Conservation (phyloP, 2,797 vertebrate species). For the Lutjanus campechanus region DNA sequence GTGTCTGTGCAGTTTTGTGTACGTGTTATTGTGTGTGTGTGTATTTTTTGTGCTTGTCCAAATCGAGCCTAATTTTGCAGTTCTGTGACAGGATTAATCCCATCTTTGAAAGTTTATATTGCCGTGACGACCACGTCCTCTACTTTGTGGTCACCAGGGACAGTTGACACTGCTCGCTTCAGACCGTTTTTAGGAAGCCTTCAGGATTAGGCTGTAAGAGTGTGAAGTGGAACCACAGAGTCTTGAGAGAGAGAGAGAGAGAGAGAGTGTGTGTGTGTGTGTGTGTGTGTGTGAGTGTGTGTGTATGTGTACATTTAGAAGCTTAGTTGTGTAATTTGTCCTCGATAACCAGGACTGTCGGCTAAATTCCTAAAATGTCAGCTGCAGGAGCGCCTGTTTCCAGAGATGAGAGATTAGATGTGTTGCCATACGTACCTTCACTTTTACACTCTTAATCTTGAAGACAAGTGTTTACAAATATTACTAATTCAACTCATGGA, state of each 20-base stretch:
- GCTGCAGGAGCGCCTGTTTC: slow-evolving; percentile 9
- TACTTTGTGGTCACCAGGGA: slow-evolving; percentile 53
- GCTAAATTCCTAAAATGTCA: slow-evolving; percentile 39
- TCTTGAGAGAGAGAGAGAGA: neutral
- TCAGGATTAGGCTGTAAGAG: slow-evolving; percentile 51
- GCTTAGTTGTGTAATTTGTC: slow-evolving; percentile 46
- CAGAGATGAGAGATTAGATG: slow-evolving; percentile 26
- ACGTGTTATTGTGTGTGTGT: neutral
- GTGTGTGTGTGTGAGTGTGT: neutral
- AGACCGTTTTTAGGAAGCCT: slow-evolving; percentile 47
- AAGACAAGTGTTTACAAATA: neutral
- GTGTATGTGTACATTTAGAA: slow-evolving; percentile 1
- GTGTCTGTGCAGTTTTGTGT: neutral
- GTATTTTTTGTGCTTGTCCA: neutral
- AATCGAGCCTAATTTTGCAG: slow-evolving; percentile 29
- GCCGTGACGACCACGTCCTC: slow-evolving; percentile 36
- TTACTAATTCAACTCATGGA: neutral
- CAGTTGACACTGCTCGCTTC: slow-evolving; percentile 15
- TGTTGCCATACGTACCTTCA: neutral
- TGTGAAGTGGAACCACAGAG: slow-evolving; percentile 50
- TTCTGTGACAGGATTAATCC: slow-evolving; percentile 42
- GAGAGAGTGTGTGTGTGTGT: neutral
- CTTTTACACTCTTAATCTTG: neutral
- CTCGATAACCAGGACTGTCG: neutral
- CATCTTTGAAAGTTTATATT: slow-evolving; percentile 44